phyloP scores from a whole-genome alignment of 2,113 vertebrate species.

The Arizona elegans region DNA sequence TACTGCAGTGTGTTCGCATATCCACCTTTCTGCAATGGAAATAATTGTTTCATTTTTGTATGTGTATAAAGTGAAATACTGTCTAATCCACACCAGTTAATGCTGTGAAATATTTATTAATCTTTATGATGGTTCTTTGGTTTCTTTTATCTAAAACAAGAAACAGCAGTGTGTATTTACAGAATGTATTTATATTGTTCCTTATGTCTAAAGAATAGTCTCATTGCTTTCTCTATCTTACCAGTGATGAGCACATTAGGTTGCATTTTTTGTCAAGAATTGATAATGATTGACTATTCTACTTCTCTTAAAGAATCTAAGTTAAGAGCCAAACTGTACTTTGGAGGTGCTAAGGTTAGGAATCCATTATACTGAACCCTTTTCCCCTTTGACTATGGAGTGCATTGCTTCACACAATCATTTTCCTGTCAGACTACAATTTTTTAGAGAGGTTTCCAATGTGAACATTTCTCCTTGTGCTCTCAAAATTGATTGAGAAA shows the following conservation, averaged over 20 bases:
- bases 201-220: not conserved
- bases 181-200: not conserved
- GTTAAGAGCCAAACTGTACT: not conserved
- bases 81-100: not conserved
- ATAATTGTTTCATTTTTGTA: not conserved
- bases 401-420: not conserved
- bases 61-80: not conserved
- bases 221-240: not conserved
- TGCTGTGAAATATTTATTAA: not conserved
- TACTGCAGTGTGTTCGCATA: not conserved
- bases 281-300: not conserved
- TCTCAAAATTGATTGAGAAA: not conserved
- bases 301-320: not conserved
- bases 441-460: not conserved
- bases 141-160: not conserved
- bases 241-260: not conserved
- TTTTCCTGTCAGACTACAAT: not conserved
- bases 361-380: not conserved
- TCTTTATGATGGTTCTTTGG: not conserved
- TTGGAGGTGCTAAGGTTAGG: not conserved
- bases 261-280: not conserved
- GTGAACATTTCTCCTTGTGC: not conserved
- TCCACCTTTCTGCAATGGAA: not conserved
- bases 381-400: not conserved
- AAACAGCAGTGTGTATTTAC: not conserved